Evolutionary conservation across 2,113 vertebrate species (phyloP).

Genomic region (Limnothrissa miodon): DNA sequence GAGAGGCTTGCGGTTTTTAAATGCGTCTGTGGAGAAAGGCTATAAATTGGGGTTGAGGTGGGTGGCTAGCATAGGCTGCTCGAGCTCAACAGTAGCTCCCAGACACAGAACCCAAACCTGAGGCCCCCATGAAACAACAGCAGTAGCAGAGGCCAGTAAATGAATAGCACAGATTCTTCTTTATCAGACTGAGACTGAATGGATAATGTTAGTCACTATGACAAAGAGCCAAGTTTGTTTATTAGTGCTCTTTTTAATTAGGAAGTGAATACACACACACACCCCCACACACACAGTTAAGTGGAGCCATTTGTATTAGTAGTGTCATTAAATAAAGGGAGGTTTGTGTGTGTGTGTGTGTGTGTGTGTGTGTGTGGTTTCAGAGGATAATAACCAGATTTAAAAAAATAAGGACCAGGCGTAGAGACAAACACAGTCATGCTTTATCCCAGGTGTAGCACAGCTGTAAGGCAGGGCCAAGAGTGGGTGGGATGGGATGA

Average conservation of each 20-base stretch:
- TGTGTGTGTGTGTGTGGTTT: neutral
- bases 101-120: neutral
- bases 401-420: constrained; percentile 26
- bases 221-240: neutral
- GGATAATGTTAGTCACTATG: neutral
- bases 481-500: no score
- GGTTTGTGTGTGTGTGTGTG: constrained; percentile 11
- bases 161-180: neutral
- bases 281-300: neutral
- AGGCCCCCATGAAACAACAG: neutral
- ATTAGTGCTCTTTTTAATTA: constrained; percentile 2
- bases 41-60: constrained; percentile 17
- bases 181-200: neutral
- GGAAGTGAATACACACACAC: neutral
- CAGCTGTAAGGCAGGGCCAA: neutral
- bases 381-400: neutral
- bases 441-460: constrained; percentile 10
- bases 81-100: neutral
- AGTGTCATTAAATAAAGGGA: neutral
- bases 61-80: constrained; percentile 11
- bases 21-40: constrained; percentile 38
- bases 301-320: neutral
- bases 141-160: neutral
- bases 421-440: neutral
- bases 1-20: constrained; percentile 41